Conservation (phyloP, 30 jellyfish, hydroid and myxozoan genomes). For the Cassiopea andromeda region DNA sequence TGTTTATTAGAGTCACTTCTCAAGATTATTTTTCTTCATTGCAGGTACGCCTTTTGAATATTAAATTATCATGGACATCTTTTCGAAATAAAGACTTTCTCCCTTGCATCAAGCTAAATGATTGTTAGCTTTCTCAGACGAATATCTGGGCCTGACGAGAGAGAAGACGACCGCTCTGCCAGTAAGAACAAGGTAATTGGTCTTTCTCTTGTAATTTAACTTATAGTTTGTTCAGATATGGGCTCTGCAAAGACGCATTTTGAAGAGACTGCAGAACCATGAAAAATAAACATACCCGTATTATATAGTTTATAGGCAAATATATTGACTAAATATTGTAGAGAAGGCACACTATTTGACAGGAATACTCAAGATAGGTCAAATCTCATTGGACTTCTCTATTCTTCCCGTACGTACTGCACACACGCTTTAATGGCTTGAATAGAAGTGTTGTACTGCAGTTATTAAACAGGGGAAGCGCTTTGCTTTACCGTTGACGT, state of each 20-base stretch:
- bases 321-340: too few relatives aligned
- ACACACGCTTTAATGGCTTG: too few relatives aligned
- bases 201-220: neutral
- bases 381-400: too few relatives aligned
- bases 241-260: neutral
- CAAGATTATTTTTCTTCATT: neutral
- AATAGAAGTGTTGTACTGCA: too few relatives aligned
- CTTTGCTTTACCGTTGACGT: too few relatives aligned
- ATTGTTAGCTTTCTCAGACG: constrained; percentile 48
- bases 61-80: neutral
- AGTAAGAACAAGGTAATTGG: constrained; percentile 25
- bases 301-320: too few relatives aligned
- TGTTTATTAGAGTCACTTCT: neutral
- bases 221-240: neutral
- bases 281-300: too few relatives aligned
- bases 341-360: too few relatives aligned
- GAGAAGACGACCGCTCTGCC: constrained; percentile 28
- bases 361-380: too few relatives aligned
- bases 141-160: constrained; percentile 34
- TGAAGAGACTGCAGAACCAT: too few relatives aligned
- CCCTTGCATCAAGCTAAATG: constrained; percentile 29
- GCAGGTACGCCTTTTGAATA: neutral
- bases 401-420: too few relatives aligned
- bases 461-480: too few relatives aligned
- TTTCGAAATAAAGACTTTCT: constrained; percentile 24